Percentiles rank a stretch among this genome's conserved stretches.
Evolutionary conservation across 2,888 invertebrate genomes (phyloP).

Genomic region (Vandiemenella viatica): DNA sequence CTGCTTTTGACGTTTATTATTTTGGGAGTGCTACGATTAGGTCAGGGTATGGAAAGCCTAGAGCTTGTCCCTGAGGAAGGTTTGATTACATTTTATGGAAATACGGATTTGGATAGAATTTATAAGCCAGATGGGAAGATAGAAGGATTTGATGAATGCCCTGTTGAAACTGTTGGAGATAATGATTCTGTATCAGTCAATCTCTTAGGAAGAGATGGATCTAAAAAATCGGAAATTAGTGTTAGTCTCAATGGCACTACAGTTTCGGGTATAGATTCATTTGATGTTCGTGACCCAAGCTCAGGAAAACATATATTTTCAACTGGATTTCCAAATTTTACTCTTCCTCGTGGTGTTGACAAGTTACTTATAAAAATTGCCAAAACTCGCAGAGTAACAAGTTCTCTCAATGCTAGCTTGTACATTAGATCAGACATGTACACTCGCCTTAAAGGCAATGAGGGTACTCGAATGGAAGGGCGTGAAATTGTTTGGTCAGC

Average conservation of each 20-base stretch:
- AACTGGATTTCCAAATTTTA: conserved; percentile 56
- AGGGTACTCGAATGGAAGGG: conserved; percentile 59
- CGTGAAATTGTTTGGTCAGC: conserved; percentile 58
- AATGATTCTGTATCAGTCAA: conserved; percentile 28
- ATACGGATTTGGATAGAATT: conserved; percentile 58
- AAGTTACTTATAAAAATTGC: conserved; percentile 48
- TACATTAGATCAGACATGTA: conserved; percentile 50
- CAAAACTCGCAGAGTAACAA: conserved; percentile 54
- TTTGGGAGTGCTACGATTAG: conserved; percentile 61
- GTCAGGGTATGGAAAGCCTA: conserved; percentile 66
- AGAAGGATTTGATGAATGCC: conserved; percentile 39
- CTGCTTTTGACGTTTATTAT: conserved; percentile 65
- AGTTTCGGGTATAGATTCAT: conserved; percentile 49
- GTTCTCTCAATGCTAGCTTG: conserved; percentile 54
- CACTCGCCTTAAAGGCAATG: conserved; percentile 59
- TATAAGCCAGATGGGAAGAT: conserved; percentile 55
- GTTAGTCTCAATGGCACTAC: conserved; percentile 52
- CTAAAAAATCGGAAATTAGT: conserved; percentile 25
- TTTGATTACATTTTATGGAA: conserved; percentile 62
- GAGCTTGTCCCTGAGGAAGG: conserved; percentile 62
- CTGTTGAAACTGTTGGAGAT: conserved; percentile 33
- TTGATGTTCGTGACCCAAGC: conserved; percentile 51
- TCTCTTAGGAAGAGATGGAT: conserved; percentile 22
- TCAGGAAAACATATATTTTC: conserved; percentile 53
- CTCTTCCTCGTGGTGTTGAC: conserved; percentile 50